Base-by-base conservation (phyloP, 2,113 vertebrate species). In the Myanophis thanlyinensis region DNA sequence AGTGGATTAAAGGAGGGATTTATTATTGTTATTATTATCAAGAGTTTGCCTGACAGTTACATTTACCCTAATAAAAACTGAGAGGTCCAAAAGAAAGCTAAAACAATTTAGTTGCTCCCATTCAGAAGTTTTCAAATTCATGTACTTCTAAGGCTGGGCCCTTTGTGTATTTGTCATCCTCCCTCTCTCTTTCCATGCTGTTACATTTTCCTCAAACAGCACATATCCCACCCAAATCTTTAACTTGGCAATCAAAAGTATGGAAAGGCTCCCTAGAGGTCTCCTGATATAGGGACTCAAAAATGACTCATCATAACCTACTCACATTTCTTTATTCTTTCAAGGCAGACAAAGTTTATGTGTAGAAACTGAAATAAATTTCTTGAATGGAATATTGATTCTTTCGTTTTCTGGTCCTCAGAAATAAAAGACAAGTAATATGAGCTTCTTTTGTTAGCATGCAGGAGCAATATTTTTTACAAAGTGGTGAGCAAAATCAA, bases 91-190 rank as follows among this genome's bases (percentile, higher is more conserved):
- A 92, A 67, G 46, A 49, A 85, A 89, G 89, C 89, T 89, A n/a
- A 44, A 56, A 91, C 88, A 47, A 27, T 22, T 0, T 0, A 90
- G 88, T 44, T 85, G 89, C 87, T 93, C 80, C 92, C 11, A 40
- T 52, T 89, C 46, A 35, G 27, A 87, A 93, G 80, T 35, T 53
- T 53, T 89, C 84, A 40, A 56, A 9, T 0, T 35, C 0, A 46
- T 59, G 88, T 0, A 0, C 1, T 0, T 2, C 1, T 47, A 8
- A 90, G 30, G 4, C 3, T 84, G 10, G 8, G 91, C 4, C 1
- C 54, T 52, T 94, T 47, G 22, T 23, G 90, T 51, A 48, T 87
- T 67, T 44, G 10, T 51, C 46, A 23, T 9, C 8, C 8, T 22
- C 47, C 59, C 85, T 89, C 46, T 22, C 54, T 46, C 35, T 92